These are phyloP conservation scores for Molanna angustata DNA, from an alignment of 2,888 invertebrate genomes.

Conservation along the genomic window DNA sequence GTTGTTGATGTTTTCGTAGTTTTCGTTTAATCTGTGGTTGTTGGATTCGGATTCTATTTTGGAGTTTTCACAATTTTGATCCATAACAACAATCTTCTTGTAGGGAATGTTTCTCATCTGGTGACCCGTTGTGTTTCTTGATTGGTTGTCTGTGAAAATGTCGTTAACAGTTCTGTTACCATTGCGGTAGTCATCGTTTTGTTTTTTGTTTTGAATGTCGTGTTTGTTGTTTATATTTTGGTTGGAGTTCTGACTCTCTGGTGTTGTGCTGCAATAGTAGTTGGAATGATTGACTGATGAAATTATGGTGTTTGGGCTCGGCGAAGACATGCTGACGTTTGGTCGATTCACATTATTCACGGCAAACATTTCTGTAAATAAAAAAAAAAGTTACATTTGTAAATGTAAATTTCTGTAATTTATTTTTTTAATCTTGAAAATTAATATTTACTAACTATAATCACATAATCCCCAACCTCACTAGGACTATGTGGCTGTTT, in stretches of 20 bases:
- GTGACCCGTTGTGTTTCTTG: conserved; percentile 3
- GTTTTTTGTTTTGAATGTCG: conserved; percentile 12
- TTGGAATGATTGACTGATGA: conserved; percentile 51
- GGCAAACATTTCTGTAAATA: conserved; percentile 23
- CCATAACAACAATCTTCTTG: conserved; percentile 25
- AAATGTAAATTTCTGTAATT: too few species aligned
- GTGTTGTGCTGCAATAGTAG: conserved; percentile 43
- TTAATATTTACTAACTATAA: too few species aligned
- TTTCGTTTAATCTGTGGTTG: background rate
- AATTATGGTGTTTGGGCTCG: conserved; percentile 52
- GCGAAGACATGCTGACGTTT: conserved; percentile 45
- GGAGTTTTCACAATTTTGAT: conserved; percentile 14
- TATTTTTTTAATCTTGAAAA: too few species aligned
- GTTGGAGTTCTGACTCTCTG: conserved; percentile 9
- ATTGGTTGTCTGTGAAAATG: conserved; percentile 24
- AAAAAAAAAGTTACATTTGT: conserved; percentile 1
- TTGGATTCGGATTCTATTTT: conserved; percentile 3
- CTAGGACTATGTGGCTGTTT: too few species aligned
- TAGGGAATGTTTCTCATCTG: conserved; percentile 24
- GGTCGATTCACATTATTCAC: conserved; percentile 16
- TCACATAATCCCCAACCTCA: too few species aligned
- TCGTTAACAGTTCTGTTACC: conserved; percentile 20
- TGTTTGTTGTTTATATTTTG: conserved; percentile 1
- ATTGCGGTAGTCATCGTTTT: conserved; percentile 21
- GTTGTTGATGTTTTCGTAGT: conserved; percentile 15